A percentile compares a stretch with the other conserved stretches of the same genome.
These are phyloP conservation scores for Aphis gossypii DNA, from an alignment of 1,140 invertebrate species.

Conservation along the genomic window DNA sequence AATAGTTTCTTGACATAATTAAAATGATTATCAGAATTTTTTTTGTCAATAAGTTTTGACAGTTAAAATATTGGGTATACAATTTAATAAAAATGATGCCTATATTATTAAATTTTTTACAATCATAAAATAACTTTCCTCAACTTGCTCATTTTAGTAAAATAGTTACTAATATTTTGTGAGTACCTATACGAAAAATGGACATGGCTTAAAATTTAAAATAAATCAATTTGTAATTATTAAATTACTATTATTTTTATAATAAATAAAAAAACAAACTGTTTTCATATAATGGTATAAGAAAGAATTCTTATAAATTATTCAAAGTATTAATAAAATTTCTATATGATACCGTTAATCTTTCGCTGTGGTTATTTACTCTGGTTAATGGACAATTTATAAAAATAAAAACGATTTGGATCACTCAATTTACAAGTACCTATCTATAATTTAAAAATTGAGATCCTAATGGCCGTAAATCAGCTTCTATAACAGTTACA, in stretches of 20 bases:
- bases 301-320: neutral
- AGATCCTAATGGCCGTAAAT: neutral
- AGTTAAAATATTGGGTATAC: too few relatives aligned
- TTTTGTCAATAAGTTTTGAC: too few relatives aligned
- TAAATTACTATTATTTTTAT: neutral
- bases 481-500: neutral
- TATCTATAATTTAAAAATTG: too few relatives aligned
- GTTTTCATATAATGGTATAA: neutral
- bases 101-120: neutral
- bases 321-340: neutral
- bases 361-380: neutral
- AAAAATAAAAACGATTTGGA: too few relatives aligned
- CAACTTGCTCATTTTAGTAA: neutral
- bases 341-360: neutral
- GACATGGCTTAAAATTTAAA: neutral
- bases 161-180: neutral
- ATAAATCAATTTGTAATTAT: neutral
- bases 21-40: neutral
- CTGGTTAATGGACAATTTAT: neutral
- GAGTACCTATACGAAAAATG: neutral
- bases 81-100: neutral
- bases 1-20: neutral
- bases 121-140: neutral
- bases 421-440: too few relatives aligned
- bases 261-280: neutral